Percentiles rank a stretch among this genome's conserved stretches.
Conservation (phyloP, 2,888 invertebrate genomes). For the Colletes collaris region DNA sequence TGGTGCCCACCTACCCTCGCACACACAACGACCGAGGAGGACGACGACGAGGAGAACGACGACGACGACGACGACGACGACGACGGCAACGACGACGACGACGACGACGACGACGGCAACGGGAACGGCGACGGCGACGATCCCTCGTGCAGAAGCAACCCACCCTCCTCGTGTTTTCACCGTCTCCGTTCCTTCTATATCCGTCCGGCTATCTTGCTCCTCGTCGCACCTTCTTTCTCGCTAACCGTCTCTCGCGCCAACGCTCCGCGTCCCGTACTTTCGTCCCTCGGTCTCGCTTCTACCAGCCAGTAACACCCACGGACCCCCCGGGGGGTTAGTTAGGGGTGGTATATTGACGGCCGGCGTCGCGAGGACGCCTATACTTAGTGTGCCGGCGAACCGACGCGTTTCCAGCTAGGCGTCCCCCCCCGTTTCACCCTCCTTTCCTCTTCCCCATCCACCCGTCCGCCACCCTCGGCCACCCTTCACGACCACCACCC, state of each 20-base stretch:
- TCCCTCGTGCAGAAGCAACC: constrained; percentile 68
- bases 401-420: constrained; percentile 78
- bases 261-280: constrained; percentile 56
- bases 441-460: constrained; percentile 38
- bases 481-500: constrained; percentile 61
- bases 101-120: constrained; percentile 40
- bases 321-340: constrained; percentile 79
- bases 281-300: constrained; percentile 62
- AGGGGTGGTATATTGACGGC: constrained; percentile 83
- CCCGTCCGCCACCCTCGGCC: constrained; percentile 65
- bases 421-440: constrained; percentile 52
- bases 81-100: constrained; percentile 37
- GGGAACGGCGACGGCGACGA: constrained; percentile 55
- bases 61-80: constrained; percentile 46
- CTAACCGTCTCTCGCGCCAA: constrained; percentile 43
- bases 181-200: constrained; percentile 55
- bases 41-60: constrained; percentile 47
- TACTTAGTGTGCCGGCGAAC: constrained; percentile 82
- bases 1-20: constrained; percentile 69
- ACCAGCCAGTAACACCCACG: constrained; percentile 69
- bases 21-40: constrained; percentile 58
- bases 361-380: constrained; percentile 83
- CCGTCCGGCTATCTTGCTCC: constrained; percentile 52
- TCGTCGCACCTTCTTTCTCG: constrained; percentile 52
- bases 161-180: constrained; percentile 57